These are phyloP conservation scores for Drosophila nr. fundita DNA, from an alignment of 2,888 invertebrate genomes.

Conservation along the genomic window DNA sequence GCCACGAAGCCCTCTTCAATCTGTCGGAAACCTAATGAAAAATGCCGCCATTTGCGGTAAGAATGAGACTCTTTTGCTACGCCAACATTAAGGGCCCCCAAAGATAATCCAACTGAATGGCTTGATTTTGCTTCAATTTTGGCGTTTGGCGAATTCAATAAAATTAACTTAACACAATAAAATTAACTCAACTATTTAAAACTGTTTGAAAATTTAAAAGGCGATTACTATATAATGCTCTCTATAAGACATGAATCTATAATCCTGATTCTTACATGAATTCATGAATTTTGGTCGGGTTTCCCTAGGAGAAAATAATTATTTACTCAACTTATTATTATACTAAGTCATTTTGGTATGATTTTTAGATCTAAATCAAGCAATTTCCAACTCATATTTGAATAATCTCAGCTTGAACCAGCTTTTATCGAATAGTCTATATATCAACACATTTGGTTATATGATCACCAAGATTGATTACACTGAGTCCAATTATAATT, in stretches of 20 bases:
- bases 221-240: background rate
- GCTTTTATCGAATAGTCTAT: background rate
- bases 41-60: constrained; percentile 23
- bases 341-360: background rate
- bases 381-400: background rate
- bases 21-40: constrained; percentile 36
- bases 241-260: background rate
- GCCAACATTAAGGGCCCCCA: no score
- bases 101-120: background rate
- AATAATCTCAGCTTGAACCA: background rate
- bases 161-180: background rate
- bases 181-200: background rate
- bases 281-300: background rate
- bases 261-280: background rate
- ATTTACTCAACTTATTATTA: background rate
- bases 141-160: background rate
- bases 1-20: background rate
- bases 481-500: background rate
- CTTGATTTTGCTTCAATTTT: background rate
- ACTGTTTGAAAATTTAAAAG: background rate
- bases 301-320: background rate
- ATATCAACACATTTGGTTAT: background rate
- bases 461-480: no score
- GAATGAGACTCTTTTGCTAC: background rate
- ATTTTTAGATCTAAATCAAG: background rate